phyloP scores from a whole-genome alignment of 2,888 invertebrate species.

The Drosophila subsilvestris region DNA sequence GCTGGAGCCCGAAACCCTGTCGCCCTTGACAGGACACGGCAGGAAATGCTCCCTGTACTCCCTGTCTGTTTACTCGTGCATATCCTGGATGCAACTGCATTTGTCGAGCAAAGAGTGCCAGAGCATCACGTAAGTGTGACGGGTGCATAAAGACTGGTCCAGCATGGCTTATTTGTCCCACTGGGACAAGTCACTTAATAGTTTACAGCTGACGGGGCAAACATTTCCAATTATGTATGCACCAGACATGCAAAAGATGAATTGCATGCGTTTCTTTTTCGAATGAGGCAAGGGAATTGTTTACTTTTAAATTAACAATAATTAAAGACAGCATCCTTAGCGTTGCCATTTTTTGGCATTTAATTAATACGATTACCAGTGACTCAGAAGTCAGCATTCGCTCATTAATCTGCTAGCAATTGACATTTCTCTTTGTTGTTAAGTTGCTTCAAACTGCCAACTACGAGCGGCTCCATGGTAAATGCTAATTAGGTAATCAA shows the following conservation, averaged over 20 bases:
- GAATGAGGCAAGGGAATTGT: too few species aligned
- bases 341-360: too few species aligned
- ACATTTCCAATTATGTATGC: neutral
- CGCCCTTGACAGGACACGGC: constrained; percentile 42
- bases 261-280: too few species aligned
- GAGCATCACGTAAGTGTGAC: neutral
- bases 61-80: constrained; percentile 16
- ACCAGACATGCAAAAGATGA: neutral
- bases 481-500: constrained; percentile 44
- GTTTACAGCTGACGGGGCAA: neutral
- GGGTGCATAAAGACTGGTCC: neutral
- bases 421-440: neutral
- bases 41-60: constrained; percentile 32
- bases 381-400: too few species aligned
- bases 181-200: neutral
- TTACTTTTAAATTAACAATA: too few species aligned
- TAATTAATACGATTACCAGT: too few species aligned
- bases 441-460: neutral
- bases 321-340: too few species aligned
- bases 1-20: constrained; percentile 16
- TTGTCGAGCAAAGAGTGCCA: neutral
- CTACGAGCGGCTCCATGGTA: neutral
- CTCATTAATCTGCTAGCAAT: too few species aligned
- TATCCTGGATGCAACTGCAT: constrained; percentile 31
- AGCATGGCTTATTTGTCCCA: neutral